phyloP scores from a whole-genome alignment of 1,140 invertebrate genomes.

The Aphelinus certus region DNA sequence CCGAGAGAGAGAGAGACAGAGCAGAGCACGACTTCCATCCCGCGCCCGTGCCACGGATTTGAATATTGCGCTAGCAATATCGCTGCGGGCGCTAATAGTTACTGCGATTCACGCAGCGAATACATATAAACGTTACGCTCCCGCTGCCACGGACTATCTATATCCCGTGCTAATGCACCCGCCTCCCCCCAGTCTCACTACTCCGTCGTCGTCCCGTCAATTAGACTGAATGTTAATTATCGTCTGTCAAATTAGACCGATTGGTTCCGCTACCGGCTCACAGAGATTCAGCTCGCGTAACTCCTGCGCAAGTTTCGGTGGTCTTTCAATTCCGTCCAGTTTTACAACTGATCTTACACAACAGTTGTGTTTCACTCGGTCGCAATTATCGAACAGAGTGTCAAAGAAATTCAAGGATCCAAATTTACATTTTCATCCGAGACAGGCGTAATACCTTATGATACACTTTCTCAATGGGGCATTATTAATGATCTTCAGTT shows the following conservation, averaged over 20 bases:
- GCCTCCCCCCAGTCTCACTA: not conserved
- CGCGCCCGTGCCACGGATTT: slow-evolving; percentile 56
- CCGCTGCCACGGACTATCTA: no score
- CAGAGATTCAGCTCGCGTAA: no score
- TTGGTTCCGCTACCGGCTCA: no score
- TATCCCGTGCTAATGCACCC: not conserved
- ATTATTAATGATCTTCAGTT: no score
- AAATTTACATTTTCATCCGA: no score
- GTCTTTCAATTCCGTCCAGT: not conserved
- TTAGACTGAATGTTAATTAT: slow-evolving; percentile 2
- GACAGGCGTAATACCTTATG: no score
- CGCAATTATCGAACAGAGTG: not conserved
- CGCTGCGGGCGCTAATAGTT: slow-evolving; percentile 62
- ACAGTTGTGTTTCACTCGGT: not conserved
- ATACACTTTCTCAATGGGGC: no score
- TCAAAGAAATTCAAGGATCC: no score
- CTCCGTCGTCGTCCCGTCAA: not conserved
- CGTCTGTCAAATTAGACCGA: not conserved
- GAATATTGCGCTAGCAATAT: slow-evolving; percentile 64
- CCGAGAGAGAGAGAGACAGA: slow-evolving; percentile 25
- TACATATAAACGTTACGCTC: slow-evolving; percentile 42
- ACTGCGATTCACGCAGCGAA: slow-evolving; percentile 56
- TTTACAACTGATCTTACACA: no score
- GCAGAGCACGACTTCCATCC: slow-evolving; percentile 57
- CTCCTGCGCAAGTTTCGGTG: not conserved